Evolutionary conservation across 1,140 invertebrate species (phyloP), one percentile per base, ranked within the genome.

Genomic region (Calycopis cecrops): DNA sequence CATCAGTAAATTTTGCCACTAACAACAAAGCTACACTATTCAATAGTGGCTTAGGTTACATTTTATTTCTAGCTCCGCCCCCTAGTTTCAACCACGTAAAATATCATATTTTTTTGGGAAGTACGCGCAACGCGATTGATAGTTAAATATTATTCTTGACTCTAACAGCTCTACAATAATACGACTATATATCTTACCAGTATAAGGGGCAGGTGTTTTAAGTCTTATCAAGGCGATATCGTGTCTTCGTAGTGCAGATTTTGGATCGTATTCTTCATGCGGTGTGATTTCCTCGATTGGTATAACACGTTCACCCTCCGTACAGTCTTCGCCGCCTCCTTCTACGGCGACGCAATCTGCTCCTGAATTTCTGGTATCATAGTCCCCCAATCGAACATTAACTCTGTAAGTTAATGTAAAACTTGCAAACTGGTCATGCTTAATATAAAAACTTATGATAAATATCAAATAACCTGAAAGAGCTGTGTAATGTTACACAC

Each of bases 161-260:
- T n/a, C n/a, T n/a, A n/a, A n/a, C n/a, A n/a, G n/a, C n/a, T n/a
- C n/a, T n/a, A n/a, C n/a, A n/a, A n/a, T n/a, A n/a, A n/a, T n/a
- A n/a, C n/a, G n/a, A n/a, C n/a, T n/a, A n/a, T n/a, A n/a, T n/a
- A 12, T 35, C 42, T 53, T 52, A 81, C 79, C 73, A 49, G 68
- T 73, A 47, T 67, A 83, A 0, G 65, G 68, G 3, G 70, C 76
- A 33, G 55, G 21, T n/a, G 52, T 16, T 4, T 16, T 42, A 33
- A 84, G 52, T 52, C 67, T 72, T 4, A 87, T 56, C 4, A 87
- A 48, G 6, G 71, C 85, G n/a, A 87, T 79, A 34, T 87, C 85
- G 54, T 87, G 62, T 38, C 66, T 65, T 42, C 67, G 59, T 3
- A 67, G 53, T 0, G 47, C n/a, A 4, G 63, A 67, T 0, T 37